Base-by-base conservation (phyloP, 2,113 vertebrate genomes). In the Pipa parva region DNA sequence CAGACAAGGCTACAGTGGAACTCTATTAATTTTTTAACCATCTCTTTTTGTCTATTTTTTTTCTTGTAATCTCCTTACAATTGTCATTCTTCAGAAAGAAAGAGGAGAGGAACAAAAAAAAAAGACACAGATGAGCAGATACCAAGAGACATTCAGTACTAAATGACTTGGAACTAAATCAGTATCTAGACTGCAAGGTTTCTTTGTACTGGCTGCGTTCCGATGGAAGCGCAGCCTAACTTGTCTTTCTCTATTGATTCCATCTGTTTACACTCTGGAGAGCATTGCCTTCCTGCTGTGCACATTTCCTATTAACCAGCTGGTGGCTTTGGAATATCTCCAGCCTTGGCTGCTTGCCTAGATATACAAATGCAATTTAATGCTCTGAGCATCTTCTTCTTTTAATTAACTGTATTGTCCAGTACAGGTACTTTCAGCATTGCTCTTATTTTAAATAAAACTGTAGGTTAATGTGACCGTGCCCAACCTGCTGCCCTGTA, bases 251-350 rank as follows among this genome's bases (percentile, higher is more conserved):
- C 84, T 88, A 89, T 85, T 77, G 83, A 85, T 86, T 88, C 89
- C 89, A 90, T 89, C 89, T 90, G 89, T 87, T 88, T 90, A 85
- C 85, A 82, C 87, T 86, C 89, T 84, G 79, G 81, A 77, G 87
- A 84, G 83, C 74, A 83, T 77, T 87, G 87, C 86, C 85, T 84
- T 83, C 86, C 88, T 74, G 85, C 83, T 75, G 89, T 74, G 85
- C 87, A 87, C 82, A 84, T 85, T 90, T 90, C 89, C 89, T 90
- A 90, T 90, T 90, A 88, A 88, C 88, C 89, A 90, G 88, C 89
- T 90, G 89, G 88, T 84, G 83, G 81, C 66, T 21, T 13, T 70
- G 66, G 66, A 54, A 39, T 11, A 15, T 13, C 49, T 54, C 66
- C 66, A 70, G 58, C 42, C 46, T 31, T 70, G 66, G 66, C 66